Evolutionary conservation across 2,113 vertebrate species (phyloP).

Genomic region (Ranitomeya variabilis): DNA sequence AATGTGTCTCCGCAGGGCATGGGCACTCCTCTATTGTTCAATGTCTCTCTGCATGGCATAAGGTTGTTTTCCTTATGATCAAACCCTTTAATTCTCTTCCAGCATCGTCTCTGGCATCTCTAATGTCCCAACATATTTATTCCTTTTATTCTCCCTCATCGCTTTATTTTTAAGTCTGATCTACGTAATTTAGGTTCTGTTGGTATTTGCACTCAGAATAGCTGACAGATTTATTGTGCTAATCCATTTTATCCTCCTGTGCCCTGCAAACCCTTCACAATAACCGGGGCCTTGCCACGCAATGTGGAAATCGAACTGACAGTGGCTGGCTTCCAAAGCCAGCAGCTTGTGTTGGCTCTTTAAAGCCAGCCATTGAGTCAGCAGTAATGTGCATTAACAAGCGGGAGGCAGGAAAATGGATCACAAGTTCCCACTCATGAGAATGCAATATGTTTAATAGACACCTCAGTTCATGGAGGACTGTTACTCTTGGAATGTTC

Average conservation of each 20-base stretch:
- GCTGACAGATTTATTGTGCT: conserved; percentile 48
- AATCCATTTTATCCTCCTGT: conserved; percentile 46
- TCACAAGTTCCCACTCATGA: conserved; percentile 41
- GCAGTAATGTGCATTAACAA: conserved; percentile 55
- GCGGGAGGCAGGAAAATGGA: conserved; percentile 16
- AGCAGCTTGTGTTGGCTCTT: conserved; percentile 54
- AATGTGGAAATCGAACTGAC: conserved; percentile 32
- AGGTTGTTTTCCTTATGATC: neutral
- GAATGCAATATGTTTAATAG: neutral
- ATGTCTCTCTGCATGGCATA: no score
- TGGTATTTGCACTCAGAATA: conserved; percentile 39
- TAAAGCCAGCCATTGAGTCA: conserved; percentile 53
- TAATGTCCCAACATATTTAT: neutral
- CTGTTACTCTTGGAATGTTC: neutral
- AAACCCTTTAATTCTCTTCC: neutral
- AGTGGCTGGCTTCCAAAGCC: conserved; percentile 49
- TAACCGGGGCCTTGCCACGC: conserved; percentile 1
- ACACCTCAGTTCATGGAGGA: conserved; percentile 20
- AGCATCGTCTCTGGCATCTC: neutral
- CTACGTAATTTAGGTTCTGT: conserved; percentile 9
- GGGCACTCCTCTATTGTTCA: no score
- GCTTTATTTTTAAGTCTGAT: neutral
- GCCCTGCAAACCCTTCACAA: conserved; percentile 38
- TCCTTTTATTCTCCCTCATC: neutral
- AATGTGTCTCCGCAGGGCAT: no score